These are phyloP conservation scores for Callinectes sapidus DNA, from an alignment of 2,888 invertebrate species.

Conservation along the genomic window DNA sequence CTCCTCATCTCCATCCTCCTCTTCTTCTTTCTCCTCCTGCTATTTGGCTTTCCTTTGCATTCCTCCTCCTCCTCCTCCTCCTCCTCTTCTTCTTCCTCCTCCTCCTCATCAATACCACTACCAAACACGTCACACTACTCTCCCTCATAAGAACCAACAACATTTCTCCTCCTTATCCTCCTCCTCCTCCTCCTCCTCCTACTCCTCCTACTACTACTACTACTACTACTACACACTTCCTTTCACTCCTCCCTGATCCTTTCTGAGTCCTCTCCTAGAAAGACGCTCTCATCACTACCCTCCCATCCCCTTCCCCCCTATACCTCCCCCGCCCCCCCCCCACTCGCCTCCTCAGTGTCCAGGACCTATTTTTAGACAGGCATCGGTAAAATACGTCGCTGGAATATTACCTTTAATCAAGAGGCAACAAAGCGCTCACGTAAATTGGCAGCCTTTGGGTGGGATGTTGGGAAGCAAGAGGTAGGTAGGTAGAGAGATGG, in stretches of 20 bases:
- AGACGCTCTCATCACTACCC: neutral
- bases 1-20: conserved; percentile 3
- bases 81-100: neutral
- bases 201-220: neutral
- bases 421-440: neutral
- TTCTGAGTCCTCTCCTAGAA: neutral
- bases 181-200: neutral
- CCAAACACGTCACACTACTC: too few relatives aligned
- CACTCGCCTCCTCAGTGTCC: neutral
- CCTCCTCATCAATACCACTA: neutral
- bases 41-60: too few relatives aligned
- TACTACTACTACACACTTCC: neutral
- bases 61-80: neutral
- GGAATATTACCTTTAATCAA: neutral
- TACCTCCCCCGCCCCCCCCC: neutral
- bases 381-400: neutral
- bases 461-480: neutral
- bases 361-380: neutral
- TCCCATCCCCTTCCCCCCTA: neutral
- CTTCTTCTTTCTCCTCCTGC: neutral
- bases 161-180: neutral
- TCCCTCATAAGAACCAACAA: too few relatives aligned
- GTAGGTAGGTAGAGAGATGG: too few relatives aligned
- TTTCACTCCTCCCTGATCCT: conserved; percentile 14
- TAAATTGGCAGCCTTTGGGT: neutral